phyloP scores from a whole-genome alignment of 1,140 invertebrate species.

The Psilanteris sp. region DNA sequence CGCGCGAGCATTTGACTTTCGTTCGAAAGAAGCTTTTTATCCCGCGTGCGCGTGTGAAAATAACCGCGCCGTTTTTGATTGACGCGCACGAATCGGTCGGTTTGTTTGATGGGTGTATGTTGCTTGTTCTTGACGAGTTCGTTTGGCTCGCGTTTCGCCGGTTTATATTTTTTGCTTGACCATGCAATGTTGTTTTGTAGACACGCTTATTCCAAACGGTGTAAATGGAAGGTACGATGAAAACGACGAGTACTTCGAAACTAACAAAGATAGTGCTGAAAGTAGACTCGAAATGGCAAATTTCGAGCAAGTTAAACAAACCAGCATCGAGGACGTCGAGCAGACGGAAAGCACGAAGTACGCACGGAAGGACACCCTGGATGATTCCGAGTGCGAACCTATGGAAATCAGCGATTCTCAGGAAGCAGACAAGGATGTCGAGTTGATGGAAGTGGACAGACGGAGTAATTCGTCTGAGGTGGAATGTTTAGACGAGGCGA shows the following conservation, averaged over 20 bases:
- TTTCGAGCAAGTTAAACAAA: slow-evolving; percentile 51
- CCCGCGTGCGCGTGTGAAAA: no score
- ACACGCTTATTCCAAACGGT: slow-evolving; percentile 74
- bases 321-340: slow-evolving; percentile 68
- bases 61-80: background rate
- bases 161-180: no score
- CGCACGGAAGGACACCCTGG: slow-evolving; percentile 45
- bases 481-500: slow-evolving; percentile 74
- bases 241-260: slow-evolving; percentile 70
- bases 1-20: no score
- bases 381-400: slow-evolving; percentile 52
- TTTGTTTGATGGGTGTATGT: no score
- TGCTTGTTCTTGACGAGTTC: no score
- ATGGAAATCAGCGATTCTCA: slow-evolving; percentile 57
- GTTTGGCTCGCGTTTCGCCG: no score
- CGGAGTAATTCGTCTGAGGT: slow-evolving; percentile 75
- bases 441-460: slow-evolving; percentile 75
- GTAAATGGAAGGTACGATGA: slow-evolving; percentile 75
- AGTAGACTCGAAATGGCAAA: slow-evolving; percentile 51
- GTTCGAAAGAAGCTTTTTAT: no score
- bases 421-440: slow-evolving; percentile 48
- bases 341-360: slow-evolving; percentile 54
- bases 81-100: no score
- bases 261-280: slow-evolving; percentile 51
- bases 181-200: slow-evolving; percentile 61